Evolutionary conservation across 2,888 invertebrate genomes (phyloP).

Genomic region (Cephus sareptanus): DNA sequence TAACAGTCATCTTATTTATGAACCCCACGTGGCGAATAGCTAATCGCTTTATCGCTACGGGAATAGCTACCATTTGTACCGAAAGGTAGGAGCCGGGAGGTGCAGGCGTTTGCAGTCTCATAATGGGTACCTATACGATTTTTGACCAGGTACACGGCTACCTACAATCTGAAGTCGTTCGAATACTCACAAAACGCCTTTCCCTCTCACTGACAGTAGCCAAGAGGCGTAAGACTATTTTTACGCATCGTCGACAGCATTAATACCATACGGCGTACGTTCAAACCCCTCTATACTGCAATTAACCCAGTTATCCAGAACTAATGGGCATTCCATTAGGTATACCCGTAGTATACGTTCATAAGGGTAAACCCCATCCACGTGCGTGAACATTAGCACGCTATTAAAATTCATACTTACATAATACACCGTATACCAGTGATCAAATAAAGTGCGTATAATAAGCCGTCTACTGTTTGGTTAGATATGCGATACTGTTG

Average conservation of each 20-base stretch:
- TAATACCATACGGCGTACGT: background rate
- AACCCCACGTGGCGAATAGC: background rate
- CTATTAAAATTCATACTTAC: background rate
- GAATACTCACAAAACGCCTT: constrained; percentile 9
- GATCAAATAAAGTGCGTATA: background rate
- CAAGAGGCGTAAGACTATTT: constrained; percentile 12
- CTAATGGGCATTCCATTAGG: constrained; percentile 50
- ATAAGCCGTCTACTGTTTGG: background rate
- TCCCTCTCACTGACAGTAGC: constrained; percentile 1
- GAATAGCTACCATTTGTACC: background rate
- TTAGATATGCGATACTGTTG: background rate
- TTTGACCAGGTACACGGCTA: background rate
- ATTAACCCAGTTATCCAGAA: constrained; percentile 34
- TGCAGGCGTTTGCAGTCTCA: background rate
- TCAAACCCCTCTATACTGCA: background rate
- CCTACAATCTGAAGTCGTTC: constrained; percentile 17
- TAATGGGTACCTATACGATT: background rate
- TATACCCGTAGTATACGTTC: background rate
- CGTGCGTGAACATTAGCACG: background rate
- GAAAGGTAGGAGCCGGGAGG: background rate
- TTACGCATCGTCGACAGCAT: constrained; percentile 2
- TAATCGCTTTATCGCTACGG: background rate
- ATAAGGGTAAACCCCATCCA: background rate
- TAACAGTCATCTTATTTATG: background rate
- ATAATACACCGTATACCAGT: background rate